Conservation (phyloP, 2,888 invertebrate genomes). For the Omphaloscelis lunosa region DNA sequence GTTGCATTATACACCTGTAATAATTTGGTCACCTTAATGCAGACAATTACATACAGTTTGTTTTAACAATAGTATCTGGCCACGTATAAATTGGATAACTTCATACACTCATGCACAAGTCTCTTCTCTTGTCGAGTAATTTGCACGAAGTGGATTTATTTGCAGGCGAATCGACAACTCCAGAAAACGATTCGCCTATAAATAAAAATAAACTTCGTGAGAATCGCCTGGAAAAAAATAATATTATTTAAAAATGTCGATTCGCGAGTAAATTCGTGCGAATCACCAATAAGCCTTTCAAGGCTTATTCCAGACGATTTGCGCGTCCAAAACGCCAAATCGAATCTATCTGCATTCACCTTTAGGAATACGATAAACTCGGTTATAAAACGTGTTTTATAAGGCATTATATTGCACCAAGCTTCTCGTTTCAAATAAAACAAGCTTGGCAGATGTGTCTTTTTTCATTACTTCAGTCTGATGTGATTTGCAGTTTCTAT, state of each 20-base stretch:
- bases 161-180: no score
- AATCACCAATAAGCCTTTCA: no score
- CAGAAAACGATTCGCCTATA: no score
- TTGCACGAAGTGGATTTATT: no score
- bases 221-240: no score
- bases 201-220: no score
- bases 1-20: neutral
- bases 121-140: no score
- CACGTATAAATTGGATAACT: neutral
- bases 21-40: no score
- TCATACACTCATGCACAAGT: neutral
- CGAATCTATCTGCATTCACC: constrained; percentile 29
- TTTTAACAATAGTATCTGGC: neutral
- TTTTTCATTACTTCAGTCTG: constrained; percentile 66
- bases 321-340: neutral
- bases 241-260: no score
- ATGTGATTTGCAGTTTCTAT: constrained; percentile 68
- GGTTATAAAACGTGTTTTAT: constrained; percentile 74
- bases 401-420: constrained; percentile 71
- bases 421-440: constrained; percentile 68
- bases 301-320: no score
- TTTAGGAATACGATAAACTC: constrained; percentile 71
- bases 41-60: neutral
- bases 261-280: no score
- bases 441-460: constrained; percentile 63